Percentiles rank a stretch among this genome's conserved stretches.
These are phyloP conservation scores for Octodon degus DNA, from an alignment of 2,113 vertebrate species.

Conservation along the genomic window DNA sequence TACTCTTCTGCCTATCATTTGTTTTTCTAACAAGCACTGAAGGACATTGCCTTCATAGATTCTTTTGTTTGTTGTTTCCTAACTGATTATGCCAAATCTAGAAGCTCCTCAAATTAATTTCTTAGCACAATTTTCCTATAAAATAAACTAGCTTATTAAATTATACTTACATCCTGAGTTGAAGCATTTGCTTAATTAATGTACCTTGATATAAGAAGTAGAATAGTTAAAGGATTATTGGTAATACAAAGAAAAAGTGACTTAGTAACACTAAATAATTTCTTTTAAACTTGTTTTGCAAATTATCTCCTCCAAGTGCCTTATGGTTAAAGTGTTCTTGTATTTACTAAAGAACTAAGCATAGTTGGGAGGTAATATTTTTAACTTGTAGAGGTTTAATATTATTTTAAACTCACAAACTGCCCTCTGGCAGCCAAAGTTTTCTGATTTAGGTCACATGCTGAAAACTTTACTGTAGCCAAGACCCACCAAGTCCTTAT, in stretches of 20 bases:
- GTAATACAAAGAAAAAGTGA: slow-evolving; percentile 75
- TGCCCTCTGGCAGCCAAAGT: not conserved
- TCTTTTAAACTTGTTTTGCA: slow-evolving; percentile 71
- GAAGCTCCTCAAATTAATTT: slow-evolving; percentile 70
- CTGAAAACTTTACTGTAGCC: not conserved
- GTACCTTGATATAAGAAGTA: slow-evolving; percentile 77
- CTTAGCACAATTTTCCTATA: slow-evolving; percentile 61
- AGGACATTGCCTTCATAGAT: slow-evolving; percentile 59
- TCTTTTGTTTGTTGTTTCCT: slow-evolving; percentile 65
- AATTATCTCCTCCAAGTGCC: slow-evolving; percentile 40
- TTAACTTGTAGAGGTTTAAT: slow-evolving; percentile 31
- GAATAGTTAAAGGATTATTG: slow-evolving; percentile 81
- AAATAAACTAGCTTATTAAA: slow-evolving; percentile 74
- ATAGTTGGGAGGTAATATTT: not conserved
- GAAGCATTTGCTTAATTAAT: slow-evolving; percentile 81
- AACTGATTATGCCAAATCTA: slow-evolving; percentile 69
- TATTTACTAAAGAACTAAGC: slow-evolving; percentile 45
- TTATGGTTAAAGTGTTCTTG: slow-evolving; percentile 42
- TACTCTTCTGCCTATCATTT: slow-evolving; percentile 62
- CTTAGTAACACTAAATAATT: slow-evolving; percentile 61
- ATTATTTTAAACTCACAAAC: slow-evolving; percentile 23
- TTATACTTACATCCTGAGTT: slow-evolving; percentile 65
- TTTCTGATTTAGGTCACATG: slow-evolving; percentile 7
- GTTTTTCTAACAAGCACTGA: slow-evolving; percentile 63
- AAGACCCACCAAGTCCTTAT: not conserved